These are phyloP conservation scores for Dolichoris vasculosae DNA, from an alignment of 1,140 invertebrate genomes.

Conservation along the genomic window DNA sequence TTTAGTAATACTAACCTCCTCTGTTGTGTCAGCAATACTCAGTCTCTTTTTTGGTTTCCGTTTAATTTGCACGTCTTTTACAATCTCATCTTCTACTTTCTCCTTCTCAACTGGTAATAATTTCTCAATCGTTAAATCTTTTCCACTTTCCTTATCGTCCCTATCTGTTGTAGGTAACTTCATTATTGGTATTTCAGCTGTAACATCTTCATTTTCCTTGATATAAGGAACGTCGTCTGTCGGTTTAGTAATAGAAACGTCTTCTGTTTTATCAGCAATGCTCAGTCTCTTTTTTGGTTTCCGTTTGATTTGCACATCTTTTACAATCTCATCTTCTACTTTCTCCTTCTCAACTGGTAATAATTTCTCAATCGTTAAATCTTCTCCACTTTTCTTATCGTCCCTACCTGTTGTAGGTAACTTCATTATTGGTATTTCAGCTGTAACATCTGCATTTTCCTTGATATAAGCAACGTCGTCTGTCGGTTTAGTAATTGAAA, in stretches of 20 bases:
- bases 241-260: conserved; percentile 59
- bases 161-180: no score
- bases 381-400: conserved; percentile 69
- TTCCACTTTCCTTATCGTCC: conserved; percentile 59
- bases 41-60: conserved; percentile 72
- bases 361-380: conserved; percentile 72
- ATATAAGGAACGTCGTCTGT: neutral
- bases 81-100: conserved; percentile 65
- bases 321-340: conserved; percentile 60
- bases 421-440: conserved; percentile 65
- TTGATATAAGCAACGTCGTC: conserved; percentile 50
- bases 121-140: conserved; percentile 62
- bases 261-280: conserved; percentile 64
- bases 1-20: conserved; percentile 61
- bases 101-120: conserved; percentile 53
- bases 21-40: conserved; percentile 61
- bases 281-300: conserved; percentile 71
- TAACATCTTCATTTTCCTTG: conserved; percentile 53
- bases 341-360: conserved; percentile 62
- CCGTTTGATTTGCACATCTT: conserved; percentile 64
- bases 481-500: conserved; percentile 55
- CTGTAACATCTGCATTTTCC: conserved; percentile 56
- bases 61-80: conserved; percentile 63
- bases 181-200: conserved; percentile 51
- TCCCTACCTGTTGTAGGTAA: conserved; percentile 45